These are phyloP conservation scores for Cygnus buccinator DNA, from an alignment of 2,113 vertebrate genomes.

Conservation along the genomic window DNA sequence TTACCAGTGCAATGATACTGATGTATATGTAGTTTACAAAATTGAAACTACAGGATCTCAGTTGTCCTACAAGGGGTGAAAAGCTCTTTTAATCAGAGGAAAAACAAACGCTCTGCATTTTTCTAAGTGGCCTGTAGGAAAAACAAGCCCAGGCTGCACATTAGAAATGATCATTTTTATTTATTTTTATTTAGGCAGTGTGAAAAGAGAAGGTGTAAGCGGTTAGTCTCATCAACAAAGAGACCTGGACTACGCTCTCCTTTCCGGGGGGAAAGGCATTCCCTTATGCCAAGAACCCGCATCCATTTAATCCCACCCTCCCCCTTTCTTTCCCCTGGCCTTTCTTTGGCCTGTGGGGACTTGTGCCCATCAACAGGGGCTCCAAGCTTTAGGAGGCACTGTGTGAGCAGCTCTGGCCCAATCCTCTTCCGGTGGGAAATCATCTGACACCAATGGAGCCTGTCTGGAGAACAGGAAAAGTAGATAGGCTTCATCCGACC, in stretches of 20 bases:
- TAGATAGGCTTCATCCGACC: constrained; percentile 58
- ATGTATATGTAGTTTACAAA: not conserved
- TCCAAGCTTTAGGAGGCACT: constrained; percentile 51
- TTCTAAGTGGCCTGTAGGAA: not conserved
- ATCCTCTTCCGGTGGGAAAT: constrained; percentile 67
- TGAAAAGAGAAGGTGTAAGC: not conserved
- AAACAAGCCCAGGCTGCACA: not conserved
- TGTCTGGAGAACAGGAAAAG: constrained; percentile 68
- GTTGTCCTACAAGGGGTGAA: not conserved
- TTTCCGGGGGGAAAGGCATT: constrained; percentile 17
- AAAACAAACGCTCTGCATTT: constrained; percentile 12
- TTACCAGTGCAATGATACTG: not conserved
- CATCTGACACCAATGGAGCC: constrained; percentile 72
- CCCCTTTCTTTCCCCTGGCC: constrained; percentile 7
- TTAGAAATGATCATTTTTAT: not conserved
- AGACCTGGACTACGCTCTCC: not conserved
- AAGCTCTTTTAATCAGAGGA: not conserved
- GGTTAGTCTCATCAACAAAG: constrained; percentile 39
- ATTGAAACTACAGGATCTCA: constrained; percentile 17
- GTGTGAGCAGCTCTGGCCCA: constrained; percentile 71
- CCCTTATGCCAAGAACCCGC: not conserved
- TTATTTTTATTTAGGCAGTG: not conserved
- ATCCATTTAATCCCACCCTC: constrained; percentile 44
- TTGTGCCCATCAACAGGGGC: constrained; percentile 28
- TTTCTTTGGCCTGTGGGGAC: constrained; percentile 30